Evolutionary conservation across 1,140 invertebrate species (phyloP), one percentile per base, ranked within the genome.

Genomic region (Saccostrea glomerata): DNA sequence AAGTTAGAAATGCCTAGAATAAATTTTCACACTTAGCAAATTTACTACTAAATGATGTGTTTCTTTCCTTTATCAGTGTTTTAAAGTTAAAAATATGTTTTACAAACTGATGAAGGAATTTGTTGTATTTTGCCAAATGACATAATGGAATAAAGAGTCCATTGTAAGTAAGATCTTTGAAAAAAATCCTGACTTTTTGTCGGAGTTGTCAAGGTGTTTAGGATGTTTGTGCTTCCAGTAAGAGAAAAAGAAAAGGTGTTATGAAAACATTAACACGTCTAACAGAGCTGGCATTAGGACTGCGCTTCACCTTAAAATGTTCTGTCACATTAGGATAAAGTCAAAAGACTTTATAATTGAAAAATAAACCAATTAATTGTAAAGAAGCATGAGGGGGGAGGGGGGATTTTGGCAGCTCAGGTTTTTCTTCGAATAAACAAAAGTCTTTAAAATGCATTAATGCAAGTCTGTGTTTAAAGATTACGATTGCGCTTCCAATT

Each of bases 301-400:
- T 77, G 25, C 9, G 30, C 70, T 30, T 77, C 70, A 77, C 70
- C 70, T 77, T 25, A 77, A 77, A 77, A 25, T 25, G 13, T 77
- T 77, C 70, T 77, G 30, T 36, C 70, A 77, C 7, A 36, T 15
- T 15, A 77, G 70, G 70, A 77, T 77, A 77, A 77, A 36, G 25
- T 77, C 36, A 77, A 47, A 30, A 77, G 70, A 77, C 25, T 77
- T 36, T 15, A 36, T 77, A 77, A 77, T 77, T 36, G 70, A 77
- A 77, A 77, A 77, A 77, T 77, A 77, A 77, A 77, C 25, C 25
- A 30, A 77, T 77, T 77, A 77, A 77, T 77, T 77, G 70, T 77
- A 25, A 36, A 36, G 70, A 36, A 77, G 23, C 25, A 36, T 36
- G 30, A 17, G 70, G 11, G 15, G 70, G 25, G 70, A 30, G 70